Evolutionary conservation across 2,888 invertebrate genomes (phyloP).

Genomic region (Itoplectis maculator): DNA sequence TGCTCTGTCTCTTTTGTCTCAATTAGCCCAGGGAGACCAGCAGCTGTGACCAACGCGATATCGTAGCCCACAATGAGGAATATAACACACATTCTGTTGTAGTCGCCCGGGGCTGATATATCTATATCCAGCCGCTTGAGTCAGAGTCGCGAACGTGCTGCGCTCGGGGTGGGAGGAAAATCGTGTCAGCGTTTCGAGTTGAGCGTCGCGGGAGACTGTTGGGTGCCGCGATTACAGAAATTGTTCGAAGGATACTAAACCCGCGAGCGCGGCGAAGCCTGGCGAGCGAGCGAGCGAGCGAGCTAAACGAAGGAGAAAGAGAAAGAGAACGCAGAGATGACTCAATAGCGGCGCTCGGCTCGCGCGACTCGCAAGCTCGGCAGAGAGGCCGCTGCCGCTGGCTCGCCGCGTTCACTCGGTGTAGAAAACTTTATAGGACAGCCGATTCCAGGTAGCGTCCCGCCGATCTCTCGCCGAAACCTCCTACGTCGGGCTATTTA

Average conservation of each 20-base stretch:
- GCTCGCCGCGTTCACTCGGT: constrained; percentile 1
- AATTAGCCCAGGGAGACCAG: no score
- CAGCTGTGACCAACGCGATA: no score
- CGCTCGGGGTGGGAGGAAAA: constrained; percentile 26
- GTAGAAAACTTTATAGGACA: constrained; percentile 67
- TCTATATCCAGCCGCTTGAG: no score
- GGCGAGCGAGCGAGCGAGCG: neutral
- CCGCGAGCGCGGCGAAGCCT: neutral
- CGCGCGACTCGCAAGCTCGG: constrained; percentile 5
- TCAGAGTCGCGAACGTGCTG: no score
- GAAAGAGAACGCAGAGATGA: constrained; percentile 35
- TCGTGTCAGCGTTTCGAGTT: constrained; percentile 55
- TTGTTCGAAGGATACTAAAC: constrained; percentile 17
- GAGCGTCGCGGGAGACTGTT: constrained; percentile 42
- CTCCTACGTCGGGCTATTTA: constrained; percentile 67
- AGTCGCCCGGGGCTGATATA: no score
- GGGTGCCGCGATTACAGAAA: constrained; percentile 63
- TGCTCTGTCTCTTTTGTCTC: no score
- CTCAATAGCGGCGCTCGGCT: constrained; percentile 34
- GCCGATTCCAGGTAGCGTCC: constrained; percentile 70
- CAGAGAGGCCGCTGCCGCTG: no score
- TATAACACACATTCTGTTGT: no score
- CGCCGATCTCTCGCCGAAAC: constrained; percentile 69
- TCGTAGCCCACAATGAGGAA: no score
- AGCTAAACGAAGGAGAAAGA: neutral